Evolutionary conservation across 1,140 invertebrate species (phyloP).

Genomic region (Cydia amplana): DNA sequence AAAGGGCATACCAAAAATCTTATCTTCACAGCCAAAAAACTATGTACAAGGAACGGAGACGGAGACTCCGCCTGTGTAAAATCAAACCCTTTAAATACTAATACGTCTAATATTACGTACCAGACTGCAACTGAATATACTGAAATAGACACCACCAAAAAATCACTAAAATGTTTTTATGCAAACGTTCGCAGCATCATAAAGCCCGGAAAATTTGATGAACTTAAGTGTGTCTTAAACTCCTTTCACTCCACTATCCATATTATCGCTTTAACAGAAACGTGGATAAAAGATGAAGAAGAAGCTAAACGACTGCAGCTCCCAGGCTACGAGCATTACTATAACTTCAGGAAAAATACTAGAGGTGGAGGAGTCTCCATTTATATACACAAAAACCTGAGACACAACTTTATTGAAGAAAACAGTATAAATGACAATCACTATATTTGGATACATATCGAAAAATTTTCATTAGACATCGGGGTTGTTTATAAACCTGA

Average conservation of each 20-base stretch:
- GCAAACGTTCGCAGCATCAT: background rate
- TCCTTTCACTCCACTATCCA: background rate
- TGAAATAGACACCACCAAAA: background rate
- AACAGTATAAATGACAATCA: background rate
- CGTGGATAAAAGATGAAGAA: background rate
- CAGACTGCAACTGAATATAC: background rate
- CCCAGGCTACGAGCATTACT: background rate
- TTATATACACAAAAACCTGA: background rate
- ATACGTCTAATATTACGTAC: background rate
- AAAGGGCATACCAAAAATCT: background rate
- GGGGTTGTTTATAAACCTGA: background rate
- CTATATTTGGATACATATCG: background rate
- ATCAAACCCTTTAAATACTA: too few relatives aligned
- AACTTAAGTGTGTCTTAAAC: background rate
- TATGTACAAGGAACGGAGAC: background rate
- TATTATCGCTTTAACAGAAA: background rate
- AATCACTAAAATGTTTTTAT: background rate
- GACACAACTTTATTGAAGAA: background rate
- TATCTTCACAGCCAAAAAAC: background rate
- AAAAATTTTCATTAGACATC: background rate
- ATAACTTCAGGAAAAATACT: background rate
- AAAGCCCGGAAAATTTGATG: background rate
- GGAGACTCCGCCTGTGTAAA: background rate
- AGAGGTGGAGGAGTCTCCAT: background rate
- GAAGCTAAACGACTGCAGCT: background rate